A percentile compares a stretch with the other conserved stretches of the same genome.
Conservation (phyloP, 2,888 invertebrate genomes). For the Xestia sexstrigata region DNA sequence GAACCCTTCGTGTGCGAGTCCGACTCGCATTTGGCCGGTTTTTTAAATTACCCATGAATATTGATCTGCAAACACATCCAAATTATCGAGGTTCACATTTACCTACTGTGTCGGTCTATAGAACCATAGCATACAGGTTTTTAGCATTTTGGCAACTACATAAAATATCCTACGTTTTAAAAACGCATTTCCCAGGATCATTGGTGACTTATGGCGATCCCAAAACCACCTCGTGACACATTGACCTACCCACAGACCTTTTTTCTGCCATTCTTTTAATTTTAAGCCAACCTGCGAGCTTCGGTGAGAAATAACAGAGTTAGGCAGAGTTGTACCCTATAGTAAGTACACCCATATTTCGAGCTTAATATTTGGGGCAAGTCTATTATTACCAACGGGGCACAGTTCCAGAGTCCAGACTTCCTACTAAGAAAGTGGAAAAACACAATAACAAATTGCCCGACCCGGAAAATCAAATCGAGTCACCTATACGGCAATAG, state of each 20-base stretch:
- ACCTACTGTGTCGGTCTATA: background rate
- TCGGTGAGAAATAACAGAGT: slow-evolving; percentile 4
- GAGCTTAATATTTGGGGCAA: background rate
- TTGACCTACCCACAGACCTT: slow-evolving; percentile 22
- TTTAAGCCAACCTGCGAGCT: background rate
- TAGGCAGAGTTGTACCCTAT: background rate
- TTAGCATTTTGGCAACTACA: background rate
- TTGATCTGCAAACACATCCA: no score
- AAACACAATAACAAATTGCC: background rate
- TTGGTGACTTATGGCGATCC: slow-evolving; percentile 29
- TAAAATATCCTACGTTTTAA: slow-evolving; percentile 1
- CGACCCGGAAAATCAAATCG: background rate
- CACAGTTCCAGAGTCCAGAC: background rate
- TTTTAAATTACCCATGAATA: no score
- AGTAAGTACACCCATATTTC: background rate
- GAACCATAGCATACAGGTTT: background rate
- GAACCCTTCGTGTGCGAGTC: no score
- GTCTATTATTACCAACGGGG: background rate
- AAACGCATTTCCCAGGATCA: slow-evolving; percentile 29
- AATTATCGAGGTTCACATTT: background rate
- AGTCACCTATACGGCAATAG: background rate
- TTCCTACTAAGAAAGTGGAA: background rate
- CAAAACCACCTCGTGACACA: slow-evolving; percentile 15
- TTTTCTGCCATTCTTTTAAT: slow-evolving; percentile 21
- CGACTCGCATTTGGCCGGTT: no score